Conservation (phyloP, 92 coral and sea anemone genomes). For the Zoanthus sansibaricus region DNA sequence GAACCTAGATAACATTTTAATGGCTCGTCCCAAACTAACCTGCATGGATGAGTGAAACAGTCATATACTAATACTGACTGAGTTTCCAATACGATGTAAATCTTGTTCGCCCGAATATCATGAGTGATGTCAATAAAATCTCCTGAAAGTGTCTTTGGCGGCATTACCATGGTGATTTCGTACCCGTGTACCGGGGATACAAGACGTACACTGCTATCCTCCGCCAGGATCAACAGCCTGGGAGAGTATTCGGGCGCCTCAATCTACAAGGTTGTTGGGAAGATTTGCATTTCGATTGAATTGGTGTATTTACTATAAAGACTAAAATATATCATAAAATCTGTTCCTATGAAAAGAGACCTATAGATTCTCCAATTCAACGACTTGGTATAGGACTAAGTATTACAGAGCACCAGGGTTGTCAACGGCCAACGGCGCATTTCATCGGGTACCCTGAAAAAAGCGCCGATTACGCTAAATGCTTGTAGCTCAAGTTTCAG, state of each 20-base stretch:
- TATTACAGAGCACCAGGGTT: too few relatives aligned
- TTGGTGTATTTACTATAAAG: too few relatives aligned
- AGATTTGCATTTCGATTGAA: background rate
- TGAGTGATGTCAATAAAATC: slow-evolving; percentile 87
- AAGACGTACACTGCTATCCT: slow-evolving; percentile 92
- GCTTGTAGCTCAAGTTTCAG: too few relatives aligned
- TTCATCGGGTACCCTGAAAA: too few relatives aligned
- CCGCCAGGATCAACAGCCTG: slow-evolving; percentile 81
- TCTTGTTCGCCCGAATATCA: slow-evolving; percentile 84
- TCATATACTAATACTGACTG: slow-evolving; percentile 88
- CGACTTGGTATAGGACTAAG: too few relatives aligned
- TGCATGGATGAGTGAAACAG: slow-evolving; percentile 91
- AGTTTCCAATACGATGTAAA: slow-evolving; percentile 81
- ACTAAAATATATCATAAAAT: too few relatives aligned
- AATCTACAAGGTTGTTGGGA: slow-evolving; percentile 51
- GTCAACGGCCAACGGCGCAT: too few relatives aligned
- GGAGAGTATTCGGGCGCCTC: slow-evolving; percentile 87
- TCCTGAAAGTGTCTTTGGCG: slow-evolving; percentile 75
- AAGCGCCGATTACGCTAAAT: too few relatives aligned
- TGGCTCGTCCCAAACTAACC: slow-evolving; percentile 61
- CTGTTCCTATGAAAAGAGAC: too few relatives aligned
- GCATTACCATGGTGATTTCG: slow-evolving; percentile 87
- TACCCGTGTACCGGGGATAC: slow-evolving; percentile 93
- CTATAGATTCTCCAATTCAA: too few relatives aligned
- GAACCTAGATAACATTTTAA: too few relatives aligned